Conservation (phyloP, 2,888 invertebrate species). For the Meloe dianella region DNA sequence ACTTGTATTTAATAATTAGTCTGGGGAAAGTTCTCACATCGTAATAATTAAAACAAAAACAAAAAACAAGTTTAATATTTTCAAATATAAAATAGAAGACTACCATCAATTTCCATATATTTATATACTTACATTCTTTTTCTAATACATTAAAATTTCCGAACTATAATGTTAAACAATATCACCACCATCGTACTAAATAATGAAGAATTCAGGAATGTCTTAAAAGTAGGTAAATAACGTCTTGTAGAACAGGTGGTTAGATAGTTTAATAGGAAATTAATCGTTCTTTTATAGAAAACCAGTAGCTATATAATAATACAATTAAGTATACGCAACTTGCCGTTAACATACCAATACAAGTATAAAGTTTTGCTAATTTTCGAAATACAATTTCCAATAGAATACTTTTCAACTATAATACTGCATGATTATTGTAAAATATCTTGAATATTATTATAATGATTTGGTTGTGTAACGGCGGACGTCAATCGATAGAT, state of each 20-base stretch:
- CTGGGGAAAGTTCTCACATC: slow-evolving; percentile 21
- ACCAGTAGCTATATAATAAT: slow-evolving; percentile 10
- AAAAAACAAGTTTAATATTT: not conserved
- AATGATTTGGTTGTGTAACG: not conserved
- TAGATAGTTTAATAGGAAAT: not conserved
- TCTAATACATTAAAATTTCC: not conserved
- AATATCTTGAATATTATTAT: not conserved
- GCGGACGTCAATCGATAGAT: not conserved
- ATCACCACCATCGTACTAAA: not conserved
- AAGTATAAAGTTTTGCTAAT: not conserved
- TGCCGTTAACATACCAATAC: not conserved
- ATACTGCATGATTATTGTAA: not conserved
- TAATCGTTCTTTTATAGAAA: not conserved
- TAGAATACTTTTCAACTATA: not conserved
- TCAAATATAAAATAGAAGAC: not conserved
- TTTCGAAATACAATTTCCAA: not conserved
- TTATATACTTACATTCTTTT: not conserved
- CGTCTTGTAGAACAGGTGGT: not conserved
- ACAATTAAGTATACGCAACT: not conserved
- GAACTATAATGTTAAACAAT: not conserved
- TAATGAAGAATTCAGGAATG: not conserved
- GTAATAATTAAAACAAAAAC: not conserved
- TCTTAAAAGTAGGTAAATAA: not conserved
- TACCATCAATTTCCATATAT: not conserved
- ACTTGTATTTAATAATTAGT: slow-evolving; percentile 21